Conservation (phyloP, 2,113 vertebrate genomes). For the Centropus bengalensis region DNA sequence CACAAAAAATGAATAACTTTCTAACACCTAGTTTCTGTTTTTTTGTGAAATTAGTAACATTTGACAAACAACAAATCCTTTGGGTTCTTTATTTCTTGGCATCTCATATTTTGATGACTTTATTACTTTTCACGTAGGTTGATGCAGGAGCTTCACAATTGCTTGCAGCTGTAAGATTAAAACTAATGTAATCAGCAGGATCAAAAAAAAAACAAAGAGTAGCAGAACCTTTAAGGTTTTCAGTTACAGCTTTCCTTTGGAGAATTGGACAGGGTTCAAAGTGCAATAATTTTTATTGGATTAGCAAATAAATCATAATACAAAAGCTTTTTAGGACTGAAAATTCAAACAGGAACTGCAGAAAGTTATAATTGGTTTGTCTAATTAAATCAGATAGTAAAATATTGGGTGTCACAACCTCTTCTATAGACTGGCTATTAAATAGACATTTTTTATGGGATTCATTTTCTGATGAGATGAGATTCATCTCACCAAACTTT, state of each 20-base stretch:
- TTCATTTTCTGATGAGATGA: slow-evolving; percentile 23
- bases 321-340: slow-evolving; percentile 18
- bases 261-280: neutral
- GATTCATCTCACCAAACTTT: slow-evolving; percentile 7
- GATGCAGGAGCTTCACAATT: neutral
- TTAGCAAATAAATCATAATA: slow-evolving; percentile 39
- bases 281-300: neutral
- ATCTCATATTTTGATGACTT: neutral
- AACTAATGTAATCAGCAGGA: neutral
- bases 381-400: slow-evolving; percentile 34
- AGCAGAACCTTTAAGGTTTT: neutral
- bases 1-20: neutral
- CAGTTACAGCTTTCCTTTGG: neutral
- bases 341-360: slow-evolving; percentile 6
- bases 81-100: neutral
- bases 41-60: neutral
- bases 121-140: neutral
- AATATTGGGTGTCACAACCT: slow-evolving; percentile 30
- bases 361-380: slow-evolving; percentile 36
- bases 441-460: neutral
- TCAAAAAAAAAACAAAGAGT: neutral
- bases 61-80: neutral
- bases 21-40: neutral
- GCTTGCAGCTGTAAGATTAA: neutral
- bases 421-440: slow-evolving; percentile 21